Conservation (phyloP, 2,113 vertebrate species). For the Rhea pennata region DNA sequence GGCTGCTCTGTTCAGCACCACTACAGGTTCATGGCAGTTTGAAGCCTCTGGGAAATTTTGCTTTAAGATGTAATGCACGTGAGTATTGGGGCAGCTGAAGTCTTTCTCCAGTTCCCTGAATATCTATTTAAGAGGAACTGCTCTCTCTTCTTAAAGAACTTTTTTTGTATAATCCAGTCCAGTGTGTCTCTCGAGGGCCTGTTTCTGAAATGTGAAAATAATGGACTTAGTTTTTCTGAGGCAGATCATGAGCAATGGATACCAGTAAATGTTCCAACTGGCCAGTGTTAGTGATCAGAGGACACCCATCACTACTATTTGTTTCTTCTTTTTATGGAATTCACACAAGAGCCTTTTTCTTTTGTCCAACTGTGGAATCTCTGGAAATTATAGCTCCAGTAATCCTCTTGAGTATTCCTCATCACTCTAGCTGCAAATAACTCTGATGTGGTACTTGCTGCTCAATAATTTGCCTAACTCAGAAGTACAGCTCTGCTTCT, state of each 20-base stretch:
- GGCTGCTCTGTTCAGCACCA: neutral
- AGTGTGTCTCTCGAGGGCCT: neutral
- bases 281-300: neutral
- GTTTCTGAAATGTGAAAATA: neutral
- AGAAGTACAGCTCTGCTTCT: conserved; percentile 31
- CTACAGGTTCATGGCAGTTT: neutral
- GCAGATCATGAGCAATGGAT: neutral
- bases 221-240: neutral
- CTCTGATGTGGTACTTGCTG: neutral
- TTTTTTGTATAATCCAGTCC: neutral
- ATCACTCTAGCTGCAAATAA: neutral
- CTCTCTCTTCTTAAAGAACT: neutral
- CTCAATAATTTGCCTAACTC: conserved; percentile 40
- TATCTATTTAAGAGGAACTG: neutral
- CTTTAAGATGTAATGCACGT: neutral
- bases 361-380: neutral
- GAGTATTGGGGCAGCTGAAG: neutral
- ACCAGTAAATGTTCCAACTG: conserved; percentile 34
- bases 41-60: neutral
- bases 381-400: neutral
- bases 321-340: conserved; percentile 4
- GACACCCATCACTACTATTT: conserved; percentile 50
- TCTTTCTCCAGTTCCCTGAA: neutral
- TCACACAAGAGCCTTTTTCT: neutral
- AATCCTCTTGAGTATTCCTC: neutral